These are phyloP conservation scores for Drosophila tsacasi DNA, from an alignment of 1,140 invertebrate species.

Conservation along the genomic window DNA sequence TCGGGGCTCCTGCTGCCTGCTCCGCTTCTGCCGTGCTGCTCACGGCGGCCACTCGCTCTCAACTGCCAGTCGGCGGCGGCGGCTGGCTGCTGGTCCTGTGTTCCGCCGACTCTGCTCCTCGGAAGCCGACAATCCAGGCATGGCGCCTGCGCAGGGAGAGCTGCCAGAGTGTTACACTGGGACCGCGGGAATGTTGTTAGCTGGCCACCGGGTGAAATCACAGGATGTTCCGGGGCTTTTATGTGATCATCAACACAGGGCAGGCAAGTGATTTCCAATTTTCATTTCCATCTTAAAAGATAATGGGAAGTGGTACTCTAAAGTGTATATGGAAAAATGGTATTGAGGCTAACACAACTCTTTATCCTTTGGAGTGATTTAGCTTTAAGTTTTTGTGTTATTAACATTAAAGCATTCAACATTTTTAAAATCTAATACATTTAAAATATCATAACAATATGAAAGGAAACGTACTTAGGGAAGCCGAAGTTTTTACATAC, in stretches of 20 bases:
- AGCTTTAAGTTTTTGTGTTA: not conserved
- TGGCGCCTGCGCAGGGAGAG: slow-evolving; percentile 55
- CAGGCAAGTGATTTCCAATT: not conserved
- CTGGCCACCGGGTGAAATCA: slow-evolving; percentile 28
- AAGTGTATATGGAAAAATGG: not conserved
- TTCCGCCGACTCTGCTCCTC: slow-evolving; percentile 8
- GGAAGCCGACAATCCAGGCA: slow-evolving; percentile 35
- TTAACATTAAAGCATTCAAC: not conserved
- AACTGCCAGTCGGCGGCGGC: slow-evolving; percentile 49
- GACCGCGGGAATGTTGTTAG: slow-evolving; percentile 4
- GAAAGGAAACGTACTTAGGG: not conserved
- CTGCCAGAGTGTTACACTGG: slow-evolving; percentile 1
- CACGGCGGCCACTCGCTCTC: slow-evolving; percentile 68
- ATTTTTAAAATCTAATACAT: not conserved
- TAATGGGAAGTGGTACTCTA: not conserved
- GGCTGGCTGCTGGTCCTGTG: slow-evolving; percentile 12
- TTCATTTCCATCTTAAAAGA: not conserved
- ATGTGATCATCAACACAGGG: slow-evolving; percentile 15
- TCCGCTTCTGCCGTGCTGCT: slow-evolving; percentile 62
- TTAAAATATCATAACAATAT: not conserved
- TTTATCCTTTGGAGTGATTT: not conserved
- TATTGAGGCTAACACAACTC: not conserved
- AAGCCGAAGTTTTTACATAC: too few species aligned
- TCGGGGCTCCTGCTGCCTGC: slow-evolving; percentile 24
- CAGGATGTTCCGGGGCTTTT: slow-evolving; percentile 20